Base-by-base conservation (phyloP, 2,888 invertebrate genomes). In the Thecocarcelia acutangulata region DNA sequence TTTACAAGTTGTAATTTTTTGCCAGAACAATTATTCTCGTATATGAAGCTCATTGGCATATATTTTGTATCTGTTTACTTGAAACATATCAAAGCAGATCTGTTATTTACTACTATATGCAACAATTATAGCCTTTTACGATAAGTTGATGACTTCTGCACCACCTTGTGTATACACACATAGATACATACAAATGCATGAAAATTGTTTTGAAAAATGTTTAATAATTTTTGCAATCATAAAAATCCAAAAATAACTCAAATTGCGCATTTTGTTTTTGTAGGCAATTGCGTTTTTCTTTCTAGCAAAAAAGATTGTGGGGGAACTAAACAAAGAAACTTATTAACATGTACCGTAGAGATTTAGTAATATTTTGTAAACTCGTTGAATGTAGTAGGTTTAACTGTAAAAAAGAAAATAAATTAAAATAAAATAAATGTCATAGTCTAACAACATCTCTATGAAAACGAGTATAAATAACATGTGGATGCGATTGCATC, bases 381-480 rank as follows among this genome's bases (percentile, higher is more conserved):
- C 33, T 28, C 15, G 15, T 8, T 44, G 44, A 15, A 28, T 48
- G 33, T 11, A 21, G n/a, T 6, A 13, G 33, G 19, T 13, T 19
- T 17, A 15, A 24, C 21, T 52, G 66, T 24, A 56, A 28, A 40
- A 13, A 37, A n/a, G n/a, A 28, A 19, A 2, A 21, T 33, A 46
- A 56, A 33, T 33, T 24, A 3, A 33, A 33, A 8, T 9, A 33
- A 33, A 33, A 24, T 46, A 40, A n/a, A n/a, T 13, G 56, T 40
- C 56, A 46, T 19, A 40, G 8, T 42, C 15, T 78, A 37, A 52
- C 58, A 72, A 52, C 78, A 78, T 72, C 58, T 58, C 21, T 11
- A 72, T 72, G 58, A 72, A 66, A 33, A 9, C 9, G 33, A 33
- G 9, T 78, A 72, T 72, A 42, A 66, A 78, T 78, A 72, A 66